Evolutionary conservation across 2,888 invertebrate species (phyloP), one percentile per base, ranked within the genome.

Genomic region (Caenorhabditis becei): DNA sequence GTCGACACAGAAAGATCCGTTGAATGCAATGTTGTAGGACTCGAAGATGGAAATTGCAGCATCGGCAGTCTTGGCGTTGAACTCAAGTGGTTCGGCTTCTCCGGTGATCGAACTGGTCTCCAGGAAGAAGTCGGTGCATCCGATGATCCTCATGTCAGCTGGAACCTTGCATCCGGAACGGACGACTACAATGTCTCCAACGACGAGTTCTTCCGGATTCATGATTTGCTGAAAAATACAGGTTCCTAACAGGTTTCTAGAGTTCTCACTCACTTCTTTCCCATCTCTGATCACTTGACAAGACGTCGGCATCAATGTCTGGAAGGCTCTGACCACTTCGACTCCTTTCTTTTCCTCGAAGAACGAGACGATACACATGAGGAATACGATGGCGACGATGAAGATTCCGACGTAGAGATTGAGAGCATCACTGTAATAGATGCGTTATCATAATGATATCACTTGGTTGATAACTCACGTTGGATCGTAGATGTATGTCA

Each of bases 21-120:
- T 84, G 78, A 84, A 84, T 0, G 83, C 85, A 23, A 86, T 78
- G 65, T 86, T 86, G 80, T 83, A 80, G 18, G 79, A 74, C 37
- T 86, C 85, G 66, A 86, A 86, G 37, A 87, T 80, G n/a, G 82
- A 77, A 1, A 49, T 63, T n/a, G 23, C 53, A 2, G 23, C 66
- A 14, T 58, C 69, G 24, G 85, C 88, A n/a, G 80, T 65, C 47
- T 88, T 85, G 2, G 78, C 58, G 20, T 81, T 81, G 69, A 82
- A 89, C 59, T 88, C 88, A 41, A 88, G 53, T 20, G 88, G 87
- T 59, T 88, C 88, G 5, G 88, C 80, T 61, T 88, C 88, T 62
- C 88, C 88, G 24, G 89, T 89, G 51, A 89, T 86, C 1, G 88
- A 86, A 16, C 87, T 87, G 3, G 88, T 86, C 53, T 89, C 89